Base-by-base conservation (phyloP, 2,888 invertebrate species). In the Eremobia ochroleuca region DNA sequence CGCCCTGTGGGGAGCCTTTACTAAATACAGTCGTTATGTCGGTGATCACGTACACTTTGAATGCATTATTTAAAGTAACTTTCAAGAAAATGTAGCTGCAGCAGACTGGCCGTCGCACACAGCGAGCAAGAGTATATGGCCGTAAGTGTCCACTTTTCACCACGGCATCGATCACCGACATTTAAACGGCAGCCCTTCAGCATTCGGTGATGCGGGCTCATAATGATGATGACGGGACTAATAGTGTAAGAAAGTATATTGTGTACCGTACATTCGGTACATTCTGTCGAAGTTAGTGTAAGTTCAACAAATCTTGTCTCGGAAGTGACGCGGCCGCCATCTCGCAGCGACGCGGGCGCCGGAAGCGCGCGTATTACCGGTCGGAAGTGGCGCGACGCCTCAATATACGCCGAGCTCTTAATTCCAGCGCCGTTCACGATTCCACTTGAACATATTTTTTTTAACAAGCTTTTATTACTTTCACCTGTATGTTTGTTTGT, bases 391-490 rank as follows among this genome's bases (percentile, higher is more conserved):
- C 28, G 76, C 65, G 75, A 64, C 74, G 73, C 78, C 75, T 81
- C 84, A 83, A 83, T 83, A 86, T 83, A 78, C 84, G 78, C 67
- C 25, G 28, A 49, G 59, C 72, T 83, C 37, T 78, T 85, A 76
- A 86, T 85, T 78, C 37, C 70, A 65, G 62, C 40, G 49, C 34
- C 69, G 49, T 55, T 73, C 64, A 55, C 55, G 40, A 70, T 64
- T 76, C 66, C 78, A 40, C 21, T 66, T 34, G 37, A 69, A 68
- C 37, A 67, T 65, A 46, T 72, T 80, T 82, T 75, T 81, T n/a
- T n/a, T n/a, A n/a, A n/a, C n/a, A n/a, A n/a, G n/a, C n/a, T n/a
- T n/a, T n/a, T n/a, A n/a, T n/a, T n/a, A n/a, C n/a, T n/a, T n/a
- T n/a, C n/a, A n/a, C n/a, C n/a, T n/a, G n/a, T n/a, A n/a, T n/a